A percentile compares a stretch with the other conserved stretches of the same genome.
phyloP scores from a whole-genome alignment of 1,140 invertebrate genomes.

The Chironomus striatipennis region DNA sequence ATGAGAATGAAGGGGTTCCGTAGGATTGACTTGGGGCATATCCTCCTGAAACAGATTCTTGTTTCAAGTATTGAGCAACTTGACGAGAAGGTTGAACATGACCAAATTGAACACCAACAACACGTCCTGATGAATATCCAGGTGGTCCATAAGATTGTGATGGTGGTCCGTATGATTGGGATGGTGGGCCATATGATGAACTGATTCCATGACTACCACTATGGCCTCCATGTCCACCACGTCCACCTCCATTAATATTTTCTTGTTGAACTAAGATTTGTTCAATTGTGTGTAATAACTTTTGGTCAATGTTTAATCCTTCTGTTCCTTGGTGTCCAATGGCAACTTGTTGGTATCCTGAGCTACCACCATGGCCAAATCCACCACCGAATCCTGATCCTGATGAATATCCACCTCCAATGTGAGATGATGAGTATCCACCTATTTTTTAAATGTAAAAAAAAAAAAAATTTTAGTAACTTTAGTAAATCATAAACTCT shows the following conservation, averaged over 20 bases:
- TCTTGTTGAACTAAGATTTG: not conserved
- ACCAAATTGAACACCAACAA: not conserved
- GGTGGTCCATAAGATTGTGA: not conserved
- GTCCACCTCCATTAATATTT: not conserved
- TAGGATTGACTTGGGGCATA: not conserved
- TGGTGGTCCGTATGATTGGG: conserved; percentile 7
- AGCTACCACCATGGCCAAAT: not conserved
- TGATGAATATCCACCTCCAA: not conserved
- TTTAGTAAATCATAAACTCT: no score
- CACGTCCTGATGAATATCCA: not conserved
- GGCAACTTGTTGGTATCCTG: not conserved
- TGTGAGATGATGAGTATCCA: no score
- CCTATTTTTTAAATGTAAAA: no score
- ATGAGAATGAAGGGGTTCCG: not conserved
- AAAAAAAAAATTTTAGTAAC: no score
- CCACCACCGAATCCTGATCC: not conserved
- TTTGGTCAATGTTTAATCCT: not conserved
- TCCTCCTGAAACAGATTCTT: not conserved
- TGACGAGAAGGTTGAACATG: not conserved
- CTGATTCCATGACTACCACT: not conserved
- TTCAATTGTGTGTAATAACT: conserved; percentile 10
- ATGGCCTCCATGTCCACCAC: not conserved
- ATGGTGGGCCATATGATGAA: conserved; percentile 15
- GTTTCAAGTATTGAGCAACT: conserved; percentile 7
- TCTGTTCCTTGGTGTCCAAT: not conserved